A percentile compares a stretch with the other conserved stretches of the same genome.
Evolutionary conservation across 2,888 invertebrate genomes (phyloP).

Genomic region (Dolomedes plantarius): DNA sequence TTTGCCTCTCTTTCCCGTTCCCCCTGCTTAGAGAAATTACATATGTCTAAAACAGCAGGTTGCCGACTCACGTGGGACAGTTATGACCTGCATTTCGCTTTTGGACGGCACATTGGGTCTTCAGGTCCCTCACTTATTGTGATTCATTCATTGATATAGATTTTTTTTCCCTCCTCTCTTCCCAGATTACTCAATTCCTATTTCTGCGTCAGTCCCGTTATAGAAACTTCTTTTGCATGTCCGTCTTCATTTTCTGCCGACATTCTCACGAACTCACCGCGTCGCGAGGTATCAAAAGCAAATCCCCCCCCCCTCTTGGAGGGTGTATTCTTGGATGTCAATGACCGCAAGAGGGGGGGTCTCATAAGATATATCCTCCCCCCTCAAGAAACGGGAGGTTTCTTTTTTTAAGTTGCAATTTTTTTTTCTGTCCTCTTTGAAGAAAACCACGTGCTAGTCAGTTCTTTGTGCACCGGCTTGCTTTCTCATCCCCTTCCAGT

Average conservation of each 20-base stretch:
- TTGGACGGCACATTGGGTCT: neutral
- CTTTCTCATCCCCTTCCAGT: neutral
- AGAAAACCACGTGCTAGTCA: slow-evolving; percentile 10
- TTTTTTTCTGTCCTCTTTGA: neutral
- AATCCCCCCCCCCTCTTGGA: neutral
- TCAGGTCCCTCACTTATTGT: slow-evolving; percentile 2
- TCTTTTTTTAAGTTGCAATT: slow-evolving; percentile 4
- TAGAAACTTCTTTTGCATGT: slow-evolving; percentile 14
- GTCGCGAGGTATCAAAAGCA: neutral
- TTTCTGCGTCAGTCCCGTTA: neutral
- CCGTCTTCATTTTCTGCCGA: neutral
- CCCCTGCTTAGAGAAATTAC: neutral
- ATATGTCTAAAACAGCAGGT: slow-evolving; percentile 16
- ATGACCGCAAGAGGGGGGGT: neutral
- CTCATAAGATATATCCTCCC: neutral
- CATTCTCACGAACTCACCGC: neutral
- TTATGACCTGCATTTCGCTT: slow-evolving; percentile 4
- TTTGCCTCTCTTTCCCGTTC: neutral
- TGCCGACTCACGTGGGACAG: slow-evolving; percentile 5
- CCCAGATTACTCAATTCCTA: neutral
- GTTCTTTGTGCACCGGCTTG: neutral
- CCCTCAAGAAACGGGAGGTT: slow-evolving; percentile 2
- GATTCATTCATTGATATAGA: neutral
- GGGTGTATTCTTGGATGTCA: slow-evolving; percentile 12
- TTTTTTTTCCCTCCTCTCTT: neutral